A percentile compares a stretch with the other conserved stretches of the same genome.
Evolutionary conservation across 1,140 invertebrate species (phyloP).

Genomic region (Varroa destructor): DNA sequence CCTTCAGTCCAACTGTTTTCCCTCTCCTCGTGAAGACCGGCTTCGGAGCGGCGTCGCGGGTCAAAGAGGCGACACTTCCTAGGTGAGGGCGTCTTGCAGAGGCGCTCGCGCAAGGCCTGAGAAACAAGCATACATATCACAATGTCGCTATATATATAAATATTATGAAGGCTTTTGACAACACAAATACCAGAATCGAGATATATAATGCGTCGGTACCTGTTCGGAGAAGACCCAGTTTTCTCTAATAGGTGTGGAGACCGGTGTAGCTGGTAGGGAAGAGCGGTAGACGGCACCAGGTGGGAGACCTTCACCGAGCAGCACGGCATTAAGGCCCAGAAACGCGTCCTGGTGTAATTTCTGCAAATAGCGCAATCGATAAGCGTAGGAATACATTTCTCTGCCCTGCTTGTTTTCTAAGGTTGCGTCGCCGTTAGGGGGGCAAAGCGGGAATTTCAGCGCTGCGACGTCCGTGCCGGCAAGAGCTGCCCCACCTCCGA

Average conservation of each 20-base stretch:
- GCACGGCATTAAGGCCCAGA: conserved; percentile 38
- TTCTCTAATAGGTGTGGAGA: conserved; percentile 36
- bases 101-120: conserved; percentile 33
- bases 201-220: not conserved
- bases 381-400: conserved; percentile 26
- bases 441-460: too few species aligned
- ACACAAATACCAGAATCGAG: too few species aligned
- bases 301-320: conserved; percentile 34
- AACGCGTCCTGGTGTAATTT: conserved; percentile 37
- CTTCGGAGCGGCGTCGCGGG: conserved; percentile 32
- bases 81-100: conserved; percentile 37
- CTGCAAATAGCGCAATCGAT: conserved; percentile 35
- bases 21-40: conserved; percentile 29
- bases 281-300: conserved; percentile 37
- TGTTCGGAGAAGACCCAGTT: conserved; percentile 37
- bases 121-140: too few species aligned
- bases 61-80: conserved; percentile 35
- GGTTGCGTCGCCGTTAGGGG: too few species aligned
- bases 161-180: too few species aligned
- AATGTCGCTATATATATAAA: too few species aligned
- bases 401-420: not conserved
- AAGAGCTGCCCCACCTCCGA: too few species aligned
- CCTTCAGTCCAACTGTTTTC: conserved; percentile 28
- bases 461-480: too few species aligned
- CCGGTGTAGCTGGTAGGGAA: conserved; percentile 38